A percentile compares a stretch with the other conserved stretches of the same genome.
Evolutionary conservation across 2,797 vertebrate genomes (phyloP).

Genomic region (Rousettus madagascariensis): DNA sequence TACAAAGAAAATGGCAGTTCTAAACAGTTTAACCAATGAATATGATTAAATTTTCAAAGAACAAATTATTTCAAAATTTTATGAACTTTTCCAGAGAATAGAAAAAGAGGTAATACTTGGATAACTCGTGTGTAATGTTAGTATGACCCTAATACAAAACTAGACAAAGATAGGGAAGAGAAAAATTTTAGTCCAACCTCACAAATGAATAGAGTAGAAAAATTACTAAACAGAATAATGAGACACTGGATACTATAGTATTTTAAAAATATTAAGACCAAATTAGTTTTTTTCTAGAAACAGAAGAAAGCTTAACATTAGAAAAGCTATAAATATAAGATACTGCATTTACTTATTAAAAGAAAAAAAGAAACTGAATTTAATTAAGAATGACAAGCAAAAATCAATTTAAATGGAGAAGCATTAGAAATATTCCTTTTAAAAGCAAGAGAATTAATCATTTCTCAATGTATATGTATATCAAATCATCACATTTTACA

Average conservation of each 20-base stretch:
- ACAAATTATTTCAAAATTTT: not conserved
- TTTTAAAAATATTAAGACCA: not conserved
- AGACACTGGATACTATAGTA: not conserved
- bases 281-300: not conserved
- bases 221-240: not conserved
- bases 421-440: not conserved
- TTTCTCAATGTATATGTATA: not conserved
- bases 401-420: not conserved
- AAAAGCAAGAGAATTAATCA: not conserved
- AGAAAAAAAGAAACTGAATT: not conserved
- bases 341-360: not conserved
- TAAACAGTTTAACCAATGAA: not conserved
- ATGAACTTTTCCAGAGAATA: not conserved
- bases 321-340: not conserved
- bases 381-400: not conserved
- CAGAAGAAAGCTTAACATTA: not conserved
- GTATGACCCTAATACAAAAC: not conserved
- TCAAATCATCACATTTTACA: not conserved
- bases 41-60: not conserved
- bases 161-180: not conserved
- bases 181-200: not conserved
- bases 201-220: conserved; percentile 1
- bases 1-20: not conserved
- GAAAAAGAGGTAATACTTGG: not conserved
- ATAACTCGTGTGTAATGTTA: not conserved